Evolutionary conservation across 2,113 vertebrate species (phyloP).

Genomic region (Gavialis gangeticus): DNA sequence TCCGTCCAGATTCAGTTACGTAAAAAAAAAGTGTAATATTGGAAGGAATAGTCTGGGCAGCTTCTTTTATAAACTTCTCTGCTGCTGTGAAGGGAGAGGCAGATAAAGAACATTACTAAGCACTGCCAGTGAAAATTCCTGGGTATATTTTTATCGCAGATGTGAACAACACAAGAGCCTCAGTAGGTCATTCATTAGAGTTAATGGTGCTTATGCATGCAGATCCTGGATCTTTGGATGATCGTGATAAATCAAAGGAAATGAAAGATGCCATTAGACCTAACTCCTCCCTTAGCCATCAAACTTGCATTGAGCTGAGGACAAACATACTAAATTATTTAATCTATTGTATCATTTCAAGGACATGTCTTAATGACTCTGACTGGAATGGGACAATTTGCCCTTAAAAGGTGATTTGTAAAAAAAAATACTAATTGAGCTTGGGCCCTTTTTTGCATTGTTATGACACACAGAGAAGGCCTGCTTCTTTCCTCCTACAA

Average conservation of each 20-base stretch:
- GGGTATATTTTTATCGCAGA: slow-evolving; percentile 68
- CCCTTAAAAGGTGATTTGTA: not conserved
- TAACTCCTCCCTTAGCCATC: slow-evolving; percentile 50
- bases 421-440: not conserved
- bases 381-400: not conserved
- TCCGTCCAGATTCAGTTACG: no score
- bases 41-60: not conserved
- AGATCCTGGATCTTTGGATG: slow-evolving; percentile 62
- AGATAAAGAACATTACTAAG: slow-evolving; percentile 30
- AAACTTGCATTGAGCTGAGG: slow-evolving; percentile 33
- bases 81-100: slow-evolving; percentile 4
- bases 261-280: slow-evolving; percentile 56
- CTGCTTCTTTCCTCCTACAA: not conserved
- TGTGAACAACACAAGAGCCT: slow-evolving; percentile 70
- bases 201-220: slow-evolving; percentile 72
- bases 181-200: slow-evolving; percentile 58
- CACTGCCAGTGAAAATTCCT: not conserved
- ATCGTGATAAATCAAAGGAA: slow-evolving; percentile 70
- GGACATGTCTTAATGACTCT: not conserved
- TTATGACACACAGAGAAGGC: not conserved
- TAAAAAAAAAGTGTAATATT: not conserved
- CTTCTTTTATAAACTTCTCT: not conserved
- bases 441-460: not conserved
- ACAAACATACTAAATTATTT: not conserved
- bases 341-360: slow-evolving; percentile 32